Conservation (phyloP, 53 echinoderm and acorn worm genomes). For the Hippasteria phrygiana region DNA sequence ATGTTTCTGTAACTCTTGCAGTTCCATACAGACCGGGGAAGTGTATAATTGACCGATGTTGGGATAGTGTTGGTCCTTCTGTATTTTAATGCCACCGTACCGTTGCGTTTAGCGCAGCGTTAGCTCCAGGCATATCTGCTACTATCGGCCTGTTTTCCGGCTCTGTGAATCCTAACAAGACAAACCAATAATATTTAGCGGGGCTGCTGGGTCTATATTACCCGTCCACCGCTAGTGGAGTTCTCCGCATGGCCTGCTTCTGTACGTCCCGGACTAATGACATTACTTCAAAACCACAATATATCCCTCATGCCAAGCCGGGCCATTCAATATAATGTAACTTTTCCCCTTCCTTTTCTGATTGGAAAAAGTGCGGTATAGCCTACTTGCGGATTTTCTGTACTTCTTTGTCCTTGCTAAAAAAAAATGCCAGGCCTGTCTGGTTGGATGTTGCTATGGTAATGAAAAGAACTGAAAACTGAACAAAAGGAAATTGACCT, state of each 20-base stretch:
- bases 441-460: background rate
- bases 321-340: background rate
- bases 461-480: background rate
- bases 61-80: background rate
- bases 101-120: background rate
- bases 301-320: background rate
- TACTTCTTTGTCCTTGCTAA: constrained; percentile 10
- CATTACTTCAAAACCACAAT: background rate
- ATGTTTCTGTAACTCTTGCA: constrained; percentile 39
- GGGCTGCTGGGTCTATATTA: background rate
- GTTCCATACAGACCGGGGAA: background rate
- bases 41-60: background rate
- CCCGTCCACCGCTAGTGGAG: background rate
- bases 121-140: constrained; percentile 10
- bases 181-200: constrained; percentile 10
- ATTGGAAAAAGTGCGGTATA: background rate
- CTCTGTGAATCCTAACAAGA: constrained; percentile 7
- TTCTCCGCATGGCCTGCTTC: constrained; percentile 43
- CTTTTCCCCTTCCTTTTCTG: background rate
- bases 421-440: background rate
- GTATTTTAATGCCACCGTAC: background rate
- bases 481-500: background rate
- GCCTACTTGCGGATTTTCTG: no score
- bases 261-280: constrained; percentile 2
- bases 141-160: constrained; percentile 13